Percentiles rank a stretch among this genome's conserved stretches.
phyloP scores from a whole-genome alignment of 1,140 invertebrate genomes.

The Orchestia grillus region DNA sequence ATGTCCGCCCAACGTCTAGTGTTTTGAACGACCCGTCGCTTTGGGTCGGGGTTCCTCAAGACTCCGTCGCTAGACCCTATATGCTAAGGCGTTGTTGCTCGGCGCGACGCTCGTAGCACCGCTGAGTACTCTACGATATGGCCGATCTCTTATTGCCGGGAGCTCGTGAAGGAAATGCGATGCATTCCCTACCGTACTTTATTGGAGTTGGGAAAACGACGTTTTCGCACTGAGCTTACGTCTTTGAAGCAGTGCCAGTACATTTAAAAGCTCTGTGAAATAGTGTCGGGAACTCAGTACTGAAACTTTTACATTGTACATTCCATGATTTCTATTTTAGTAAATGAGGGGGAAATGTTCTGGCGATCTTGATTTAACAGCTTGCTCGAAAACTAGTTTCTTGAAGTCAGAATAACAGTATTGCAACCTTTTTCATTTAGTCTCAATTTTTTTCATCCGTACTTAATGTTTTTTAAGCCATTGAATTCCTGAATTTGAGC shows the following conservation, averaged over 20 bases:
- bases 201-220: background rate
- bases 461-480: too few species aligned
- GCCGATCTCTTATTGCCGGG: background rate
- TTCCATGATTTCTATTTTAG: too few species aligned
- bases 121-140: background rate
- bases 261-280: background rate
- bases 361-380: too few species aligned
- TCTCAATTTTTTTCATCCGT: too few species aligned
- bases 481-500: too few species aligned
- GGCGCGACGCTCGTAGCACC: background rate
- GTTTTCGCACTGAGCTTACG: background rate
- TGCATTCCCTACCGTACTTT: background rate
- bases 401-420: too few species aligned
- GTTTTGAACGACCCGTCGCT: conserved; percentile 14
- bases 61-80: background rate
- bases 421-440: too few species aligned
- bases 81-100: background rate
- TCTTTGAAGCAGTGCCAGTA: background rate
- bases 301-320: background rate
- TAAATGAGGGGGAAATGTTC: too few species aligned
- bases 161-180: background rate
- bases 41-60: background rate
- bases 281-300: background rate
- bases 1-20: conserved; percentile 35
- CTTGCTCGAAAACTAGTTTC: too few species aligned